phyloP scores from a whole-genome alignment of 2,113 vertebrate genomes.

The Acinonyx jubatus region DNA sequence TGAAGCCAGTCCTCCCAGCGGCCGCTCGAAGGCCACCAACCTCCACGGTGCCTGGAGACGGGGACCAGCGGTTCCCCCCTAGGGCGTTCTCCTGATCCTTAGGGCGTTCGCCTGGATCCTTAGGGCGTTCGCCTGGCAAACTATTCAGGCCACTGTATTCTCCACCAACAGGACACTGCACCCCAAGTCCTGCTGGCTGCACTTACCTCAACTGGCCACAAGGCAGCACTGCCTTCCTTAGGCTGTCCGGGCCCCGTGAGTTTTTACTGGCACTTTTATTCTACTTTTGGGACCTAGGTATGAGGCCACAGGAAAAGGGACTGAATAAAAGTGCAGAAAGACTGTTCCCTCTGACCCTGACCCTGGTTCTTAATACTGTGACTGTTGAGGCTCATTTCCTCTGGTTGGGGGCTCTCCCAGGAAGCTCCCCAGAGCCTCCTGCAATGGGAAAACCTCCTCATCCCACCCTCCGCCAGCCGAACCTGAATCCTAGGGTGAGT shows the following conservation, averaged over 20 bases:
- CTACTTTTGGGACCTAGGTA: not conserved
- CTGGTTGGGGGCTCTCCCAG: not conserved
- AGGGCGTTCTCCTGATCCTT: not conserved
- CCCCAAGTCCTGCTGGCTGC: not conserved
- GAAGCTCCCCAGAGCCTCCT: not conserved
- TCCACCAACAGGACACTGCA: not conserved
- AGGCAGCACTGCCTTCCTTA: not conserved
- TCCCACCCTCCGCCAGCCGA: not conserved
- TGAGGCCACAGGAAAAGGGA: not conserved
- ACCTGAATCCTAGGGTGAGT: not conserved
- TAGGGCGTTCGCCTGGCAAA: not conserved
- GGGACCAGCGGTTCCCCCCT: fast-evolving
- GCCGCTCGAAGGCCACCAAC: not conserved
- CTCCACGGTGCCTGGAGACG: not conserved
- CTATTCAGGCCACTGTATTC: too few species aligned
- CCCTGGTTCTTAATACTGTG: not conserved
- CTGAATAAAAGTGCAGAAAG: not conserved
- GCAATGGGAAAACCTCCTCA: not conserved
- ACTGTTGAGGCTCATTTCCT: not conserved
- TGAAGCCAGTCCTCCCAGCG: not conserved
- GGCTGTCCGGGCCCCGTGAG: not conserved
- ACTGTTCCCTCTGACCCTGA: not conserved
- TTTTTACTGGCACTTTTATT: not conserved
- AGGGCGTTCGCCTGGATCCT: not conserved
- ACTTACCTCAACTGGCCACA: not conserved